Conservation (phyloP, 2,113 vertebrate genomes). For the Trachemys scripta region DNA sequence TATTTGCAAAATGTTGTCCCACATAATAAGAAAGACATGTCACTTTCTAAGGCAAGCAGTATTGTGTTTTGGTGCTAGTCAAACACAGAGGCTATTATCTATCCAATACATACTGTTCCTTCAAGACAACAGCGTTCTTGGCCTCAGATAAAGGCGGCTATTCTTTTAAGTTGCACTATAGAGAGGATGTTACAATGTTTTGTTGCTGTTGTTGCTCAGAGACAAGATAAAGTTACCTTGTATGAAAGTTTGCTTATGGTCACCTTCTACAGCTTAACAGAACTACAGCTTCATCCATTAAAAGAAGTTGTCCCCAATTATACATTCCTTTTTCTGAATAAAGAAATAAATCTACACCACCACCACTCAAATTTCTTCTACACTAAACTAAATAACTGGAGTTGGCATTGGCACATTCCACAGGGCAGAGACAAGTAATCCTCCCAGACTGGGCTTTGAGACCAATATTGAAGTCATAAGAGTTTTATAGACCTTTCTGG, state of each 20-base stretch:
- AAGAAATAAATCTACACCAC: not conserved
- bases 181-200: not conserved
- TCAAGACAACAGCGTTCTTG: slow-evolving; percentile 6
- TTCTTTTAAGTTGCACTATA: accelerated
- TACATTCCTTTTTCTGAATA: slow-evolving; percentile 6
- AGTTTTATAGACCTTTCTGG: not conserved
- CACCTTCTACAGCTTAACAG: not conserved
- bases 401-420: not conserved
- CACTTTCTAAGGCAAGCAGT: not conserved
- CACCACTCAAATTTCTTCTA: not conserved
- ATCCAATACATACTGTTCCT: not conserved
- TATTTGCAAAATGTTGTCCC: slow-evolving; percentile 65
- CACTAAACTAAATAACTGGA: not conserved
- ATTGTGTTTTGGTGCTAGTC: not conserved
- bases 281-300: not conserved
- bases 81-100: not conserved
- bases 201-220: slow-evolving; percentile 40
- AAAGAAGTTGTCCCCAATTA: not conserved
- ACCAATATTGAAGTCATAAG: not conserved
- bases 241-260: not conserved
- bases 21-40: slow-evolving; percentile 53
- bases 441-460: not conserved
- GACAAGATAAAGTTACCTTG: not conserved
- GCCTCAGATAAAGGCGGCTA: not conserved
- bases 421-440: not conserved